These are phyloP conservation scores for Psilopsiagon aurifrons DNA, from an alignment of 2,113 vertebrate genomes.

Conservation along the genomic window DNA sequence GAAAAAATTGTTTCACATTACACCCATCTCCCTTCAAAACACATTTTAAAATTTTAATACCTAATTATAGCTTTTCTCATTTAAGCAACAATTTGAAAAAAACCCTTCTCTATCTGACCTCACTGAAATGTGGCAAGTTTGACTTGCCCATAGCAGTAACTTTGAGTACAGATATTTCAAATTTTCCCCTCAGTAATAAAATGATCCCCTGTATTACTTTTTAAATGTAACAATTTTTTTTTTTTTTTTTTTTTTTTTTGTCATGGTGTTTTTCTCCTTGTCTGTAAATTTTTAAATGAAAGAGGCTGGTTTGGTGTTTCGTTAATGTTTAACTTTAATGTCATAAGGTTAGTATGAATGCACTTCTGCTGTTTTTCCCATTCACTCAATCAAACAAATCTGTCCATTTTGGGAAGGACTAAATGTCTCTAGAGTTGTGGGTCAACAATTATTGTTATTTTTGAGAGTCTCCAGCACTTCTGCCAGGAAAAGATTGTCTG, in stretches of 20 bases:
- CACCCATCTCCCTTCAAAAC: rapidly evolving
- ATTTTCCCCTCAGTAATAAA: background rate
- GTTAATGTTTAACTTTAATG: background rate
- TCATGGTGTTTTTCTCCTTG: background rate
- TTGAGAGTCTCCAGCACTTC: background rate
- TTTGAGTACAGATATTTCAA: background rate
- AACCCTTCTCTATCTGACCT: background rate
- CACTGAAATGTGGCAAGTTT: background rate
- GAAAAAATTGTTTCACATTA: background rate
- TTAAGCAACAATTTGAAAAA: background rate
- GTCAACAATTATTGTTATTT: background rate
- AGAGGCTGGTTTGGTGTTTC: background rate
- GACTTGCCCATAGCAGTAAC: background rate
- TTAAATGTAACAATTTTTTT: background rate
- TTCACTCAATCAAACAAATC: too few species aligned
- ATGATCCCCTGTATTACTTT: background rate
- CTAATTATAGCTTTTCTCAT: background rate
- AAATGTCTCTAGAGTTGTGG: background rate
- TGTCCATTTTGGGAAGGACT: background rate
- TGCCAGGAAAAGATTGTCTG: background rate
- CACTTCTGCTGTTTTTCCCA: background rate
- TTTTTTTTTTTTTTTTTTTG: background rate
- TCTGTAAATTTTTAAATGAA: background rate
- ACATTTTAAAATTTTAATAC: background rate
- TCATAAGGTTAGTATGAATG: background rate